Conservation (phyloP, 2,113 vertebrate species). For the Nothocercus nigrocapillus region DNA sequence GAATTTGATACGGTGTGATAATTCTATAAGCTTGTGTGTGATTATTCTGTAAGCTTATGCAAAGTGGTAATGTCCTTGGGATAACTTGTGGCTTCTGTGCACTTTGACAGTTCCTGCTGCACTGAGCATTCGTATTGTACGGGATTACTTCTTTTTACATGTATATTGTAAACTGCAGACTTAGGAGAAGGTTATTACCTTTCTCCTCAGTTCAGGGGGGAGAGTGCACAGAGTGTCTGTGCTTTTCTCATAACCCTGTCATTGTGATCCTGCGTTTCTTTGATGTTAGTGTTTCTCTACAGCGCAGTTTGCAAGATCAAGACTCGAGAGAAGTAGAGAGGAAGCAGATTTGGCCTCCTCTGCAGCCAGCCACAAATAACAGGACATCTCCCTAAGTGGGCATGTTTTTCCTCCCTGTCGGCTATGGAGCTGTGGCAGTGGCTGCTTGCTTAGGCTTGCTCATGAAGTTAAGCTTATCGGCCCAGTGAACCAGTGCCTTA, state of each 20-base stretch:
- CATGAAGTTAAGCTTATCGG: background rate
- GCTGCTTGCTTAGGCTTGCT: background rate
- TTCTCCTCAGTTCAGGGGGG: background rate
- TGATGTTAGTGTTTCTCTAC: background rate
- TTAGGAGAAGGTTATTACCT: background rate
- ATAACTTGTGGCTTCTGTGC: conserved; percentile 5
- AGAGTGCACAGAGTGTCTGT: background rate
- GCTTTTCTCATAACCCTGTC: background rate
- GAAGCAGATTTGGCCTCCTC: background rate
- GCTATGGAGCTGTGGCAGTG: background rate
- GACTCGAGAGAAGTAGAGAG: background rate
- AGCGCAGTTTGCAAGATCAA: background rate
- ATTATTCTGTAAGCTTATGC: background rate
- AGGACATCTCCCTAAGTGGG: background rate
- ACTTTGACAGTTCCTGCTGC: background rate
- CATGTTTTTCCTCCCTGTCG: background rate
- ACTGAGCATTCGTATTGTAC: background rate
- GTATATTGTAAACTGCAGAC: background rate
- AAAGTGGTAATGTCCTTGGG: background rate
- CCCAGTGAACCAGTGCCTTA: background rate
- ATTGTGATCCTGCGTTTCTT: background rate
- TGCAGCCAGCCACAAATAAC: background rate
- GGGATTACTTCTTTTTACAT: background rate
- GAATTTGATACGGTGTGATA: conserved; percentile 3
- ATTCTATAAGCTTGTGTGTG: background rate